These are phyloP conservation scores for Cosmia pyralina DNA, from an alignment of 2,888 invertebrate species.

Conservation along the genomic window DNA sequence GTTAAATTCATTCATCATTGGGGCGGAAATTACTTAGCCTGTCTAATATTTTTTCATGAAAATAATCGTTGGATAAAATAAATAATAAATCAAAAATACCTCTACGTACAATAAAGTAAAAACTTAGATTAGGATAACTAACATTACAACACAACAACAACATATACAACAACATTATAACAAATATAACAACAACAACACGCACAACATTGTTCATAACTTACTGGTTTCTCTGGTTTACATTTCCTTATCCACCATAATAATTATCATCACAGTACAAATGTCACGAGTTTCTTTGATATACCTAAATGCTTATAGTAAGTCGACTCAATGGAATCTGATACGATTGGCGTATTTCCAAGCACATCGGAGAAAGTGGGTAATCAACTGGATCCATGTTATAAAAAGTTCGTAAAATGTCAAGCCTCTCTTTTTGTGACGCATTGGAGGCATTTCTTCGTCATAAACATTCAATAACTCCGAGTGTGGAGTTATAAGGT, in stretches of 20 bases:
- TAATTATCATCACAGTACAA: conserved; percentile 2
- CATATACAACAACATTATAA: no score
- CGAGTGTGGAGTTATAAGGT: conserved; percentile 25
- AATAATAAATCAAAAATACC: not conserved
- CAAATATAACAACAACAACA: no score
- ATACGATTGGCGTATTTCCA: conserved; percentile 56
- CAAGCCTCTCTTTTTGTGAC: conserved; percentile 52
- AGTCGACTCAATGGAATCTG: conserved; percentile 31
- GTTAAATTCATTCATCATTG: conserved; percentile 28
- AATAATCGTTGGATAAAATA: not conserved
- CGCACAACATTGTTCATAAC: no score
- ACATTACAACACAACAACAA: no score
- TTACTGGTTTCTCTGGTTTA: not conserved
- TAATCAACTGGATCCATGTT: conserved; percentile 60
- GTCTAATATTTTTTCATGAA: not conserved
- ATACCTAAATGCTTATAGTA: conserved; percentile 15
- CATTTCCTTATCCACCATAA: conserved; percentile 2
- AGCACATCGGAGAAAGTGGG: conserved; percentile 40
- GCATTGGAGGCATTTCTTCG: conserved; percentile 48
- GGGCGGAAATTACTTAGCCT: not conserved
- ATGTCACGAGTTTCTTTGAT: conserved; percentile 18
- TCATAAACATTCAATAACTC: conserved; percentile 60
- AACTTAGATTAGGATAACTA: not conserved
- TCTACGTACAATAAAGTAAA: not conserved
- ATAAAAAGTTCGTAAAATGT: conserved; percentile 62